Conservation (phyloP, 2,113 vertebrate species). For the Carettochelys insculpta region DNA sequence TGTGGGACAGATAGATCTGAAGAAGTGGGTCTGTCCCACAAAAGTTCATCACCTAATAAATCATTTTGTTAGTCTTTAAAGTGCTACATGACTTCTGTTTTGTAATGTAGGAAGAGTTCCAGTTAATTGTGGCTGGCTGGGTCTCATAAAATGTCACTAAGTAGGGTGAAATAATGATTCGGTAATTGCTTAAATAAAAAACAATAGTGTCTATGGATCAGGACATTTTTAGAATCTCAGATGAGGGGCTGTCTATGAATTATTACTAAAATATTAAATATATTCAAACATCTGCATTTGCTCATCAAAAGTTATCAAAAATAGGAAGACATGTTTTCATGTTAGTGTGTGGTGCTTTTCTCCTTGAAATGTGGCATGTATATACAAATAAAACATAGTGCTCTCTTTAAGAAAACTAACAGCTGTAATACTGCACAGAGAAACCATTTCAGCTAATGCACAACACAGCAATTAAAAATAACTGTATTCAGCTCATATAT, state of each 20-base stretch:
- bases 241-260: neutral
- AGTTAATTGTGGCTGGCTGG: neutral
- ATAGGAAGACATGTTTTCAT: neutral
- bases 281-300: slow-evolving; percentile 4
- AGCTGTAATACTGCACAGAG: neutral
- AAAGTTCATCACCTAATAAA: no score
- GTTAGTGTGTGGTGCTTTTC: neutral
- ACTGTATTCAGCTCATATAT: slow-evolving; percentile 31
- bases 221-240: neutral
- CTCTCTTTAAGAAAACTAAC: slow-evolving; percentile 37
- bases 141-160: no score
- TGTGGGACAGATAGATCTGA: no score
- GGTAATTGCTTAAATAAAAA: slow-evolving; percentile 23
- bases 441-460: slow-evolving; percentile 20
- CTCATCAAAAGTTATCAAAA: slow-evolving; percentile 9
- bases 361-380: slow-evolving; percentile 9
- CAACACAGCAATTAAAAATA: slow-evolving; percentile 30
- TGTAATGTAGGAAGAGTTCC: slow-evolving; percentile 11
- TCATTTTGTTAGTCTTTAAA: no score
- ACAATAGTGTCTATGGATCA: neutral
- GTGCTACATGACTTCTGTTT: no score
- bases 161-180: neutral
- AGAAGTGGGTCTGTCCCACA: no score
- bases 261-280: neutral
- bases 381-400: slow-evolving; percentile 30